Conservation (phyloP, 1,140 invertebrate genomes). For the Rhizoglyphus robini region DNA sequence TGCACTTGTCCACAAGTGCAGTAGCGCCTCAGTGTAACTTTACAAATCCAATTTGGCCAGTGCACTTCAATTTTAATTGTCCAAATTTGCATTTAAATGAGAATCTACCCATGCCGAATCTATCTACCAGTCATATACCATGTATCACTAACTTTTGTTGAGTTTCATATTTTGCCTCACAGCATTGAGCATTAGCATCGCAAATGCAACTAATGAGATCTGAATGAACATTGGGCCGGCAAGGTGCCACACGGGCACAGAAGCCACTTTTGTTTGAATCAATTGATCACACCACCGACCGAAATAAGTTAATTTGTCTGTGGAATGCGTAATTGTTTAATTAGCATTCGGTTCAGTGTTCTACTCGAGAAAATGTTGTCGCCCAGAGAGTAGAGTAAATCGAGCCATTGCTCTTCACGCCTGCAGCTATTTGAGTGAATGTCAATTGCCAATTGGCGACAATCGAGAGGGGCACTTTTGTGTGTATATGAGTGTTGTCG, state of each 20-base stretch:
- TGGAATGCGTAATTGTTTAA: neutral
- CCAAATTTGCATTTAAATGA: slow-evolving; percentile 9
- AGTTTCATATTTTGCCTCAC: neutral
- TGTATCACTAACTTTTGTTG: neutral
- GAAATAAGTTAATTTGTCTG: slow-evolving; percentile 1
- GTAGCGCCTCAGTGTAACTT: too few species aligned
- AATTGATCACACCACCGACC: too few species aligned
- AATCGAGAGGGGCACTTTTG: too few species aligned
- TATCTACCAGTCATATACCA: too few species aligned
- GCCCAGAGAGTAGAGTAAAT: neutral
- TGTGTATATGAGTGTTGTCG: too few species aligned
- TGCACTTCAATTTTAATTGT: neutral
- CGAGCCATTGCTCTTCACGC: neutral
- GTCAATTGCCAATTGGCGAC: slow-evolving; percentile 7
- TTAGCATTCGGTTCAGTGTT: neutral
- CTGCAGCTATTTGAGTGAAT: neutral
- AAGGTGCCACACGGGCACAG: too few species aligned
- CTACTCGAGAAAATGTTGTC: neutral
- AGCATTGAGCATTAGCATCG: neutral
- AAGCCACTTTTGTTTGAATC: too few species aligned
- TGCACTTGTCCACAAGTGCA: too few species aligned
- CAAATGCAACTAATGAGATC: slow-evolving; percentile 7
- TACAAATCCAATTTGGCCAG: too few species aligned
- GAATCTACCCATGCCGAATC: too few species aligned
- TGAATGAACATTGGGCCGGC: neutral